phyloP scores from a whole-genome alignment of 2,113 vertebrate genomes.

The Suncus etruscus region DNA sequence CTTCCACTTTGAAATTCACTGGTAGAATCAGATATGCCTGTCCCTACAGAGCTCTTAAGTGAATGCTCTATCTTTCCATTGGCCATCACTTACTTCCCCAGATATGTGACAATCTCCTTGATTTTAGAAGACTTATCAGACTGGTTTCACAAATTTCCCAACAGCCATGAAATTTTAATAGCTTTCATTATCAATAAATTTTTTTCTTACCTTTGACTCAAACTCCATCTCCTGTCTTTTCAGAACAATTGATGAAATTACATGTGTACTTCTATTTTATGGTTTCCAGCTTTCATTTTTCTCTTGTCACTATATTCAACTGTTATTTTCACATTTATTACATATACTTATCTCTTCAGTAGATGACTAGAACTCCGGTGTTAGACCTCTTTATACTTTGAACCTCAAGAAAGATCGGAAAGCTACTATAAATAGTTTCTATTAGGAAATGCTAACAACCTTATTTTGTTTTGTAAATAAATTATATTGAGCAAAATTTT shows the following conservation, averaged over 20 bases:
- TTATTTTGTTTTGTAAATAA: neutral
- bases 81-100: neutral
- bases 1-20: slow-evolving; percentile 58
- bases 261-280: slow-evolving; percentile 12
- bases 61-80: neutral
- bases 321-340: slow-evolving; percentile 39
- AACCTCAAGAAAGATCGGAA: neutral
- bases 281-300: neutral
- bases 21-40: slow-evolving; percentile 61
- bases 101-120: neutral
- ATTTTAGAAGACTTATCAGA: slow-evolving; percentile 34
- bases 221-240: neutral
- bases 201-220: slow-evolving; percentile 29
- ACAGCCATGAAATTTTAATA: neutral
- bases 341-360: slow-evolving; percentile 7
- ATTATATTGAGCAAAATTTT: neutral
- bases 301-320: neutral
- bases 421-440: neutral
- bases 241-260: slow-evolving; percentile 1
- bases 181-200: neutral
- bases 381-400: neutral
- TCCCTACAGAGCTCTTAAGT: slow-evolving; percentile 3
- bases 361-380: neutral
- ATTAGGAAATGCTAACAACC: neutral
- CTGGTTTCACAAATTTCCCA: slow-evolving; percentile 22